A percentile compares a stretch with the other conserved stretches of the same genome.
These are phyloP conservation scores for Trogon melanurus DNA, from an alignment of 2,113 vertebrate genomes.

Conservation along the genomic window DNA sequence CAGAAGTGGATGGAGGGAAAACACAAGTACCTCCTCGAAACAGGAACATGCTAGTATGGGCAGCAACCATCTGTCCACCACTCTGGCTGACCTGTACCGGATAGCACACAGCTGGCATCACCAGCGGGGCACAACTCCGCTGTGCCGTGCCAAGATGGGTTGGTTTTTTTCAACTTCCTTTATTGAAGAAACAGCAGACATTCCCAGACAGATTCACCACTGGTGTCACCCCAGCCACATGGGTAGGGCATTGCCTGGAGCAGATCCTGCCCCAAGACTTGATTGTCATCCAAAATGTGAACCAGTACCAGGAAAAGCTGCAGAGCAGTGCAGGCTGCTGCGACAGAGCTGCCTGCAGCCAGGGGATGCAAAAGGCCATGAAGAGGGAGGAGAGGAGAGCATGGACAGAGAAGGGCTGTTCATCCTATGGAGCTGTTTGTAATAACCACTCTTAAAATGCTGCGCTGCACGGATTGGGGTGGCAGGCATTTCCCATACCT, in stretches of 20 bases:
- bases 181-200: neutral
- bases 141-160: rapidly evolving
- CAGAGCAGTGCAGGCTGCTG: neutral
- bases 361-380: rapidly evolving
- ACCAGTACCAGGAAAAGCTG: rapidly evolving
- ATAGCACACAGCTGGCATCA: neutral
- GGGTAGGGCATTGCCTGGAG: neutral
- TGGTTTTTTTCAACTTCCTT: neutral
- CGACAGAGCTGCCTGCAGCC: neutral
- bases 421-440: neutral
- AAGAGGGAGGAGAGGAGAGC: neutral
- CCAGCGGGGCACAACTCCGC: neutral
- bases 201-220: neutral
- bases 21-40: neutral
- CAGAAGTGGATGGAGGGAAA: neutral
- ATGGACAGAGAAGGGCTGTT: neutral
- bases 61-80: neutral
- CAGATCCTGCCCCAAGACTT: neutral
- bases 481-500: neutral
- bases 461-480: neutral
- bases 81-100: neutral
- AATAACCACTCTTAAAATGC: neutral
- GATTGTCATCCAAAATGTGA: neutral
- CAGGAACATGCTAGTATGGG: neutral
- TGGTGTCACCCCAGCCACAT: neutral